Evolutionary conservation across 2,113 vertebrate genomes (phyloP), one percentile per base, ranked within the genome.

Genomic region (Sylvietta virens): DNA sequence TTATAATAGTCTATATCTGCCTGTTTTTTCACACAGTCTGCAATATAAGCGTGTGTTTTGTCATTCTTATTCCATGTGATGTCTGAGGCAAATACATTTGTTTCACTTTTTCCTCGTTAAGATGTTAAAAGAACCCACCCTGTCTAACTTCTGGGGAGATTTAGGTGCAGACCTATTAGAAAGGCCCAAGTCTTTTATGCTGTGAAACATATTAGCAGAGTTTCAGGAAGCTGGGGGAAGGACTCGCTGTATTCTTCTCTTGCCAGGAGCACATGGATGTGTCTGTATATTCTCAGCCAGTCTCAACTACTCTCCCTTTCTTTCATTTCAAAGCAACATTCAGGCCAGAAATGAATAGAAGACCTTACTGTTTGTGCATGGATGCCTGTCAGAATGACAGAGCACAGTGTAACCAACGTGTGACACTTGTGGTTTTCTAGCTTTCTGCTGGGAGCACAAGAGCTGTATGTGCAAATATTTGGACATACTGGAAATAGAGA

Each of bases 221-320:
- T 67, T 81, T 61, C 56, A 47, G 39, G 20, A 58, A 73, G 30
- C 9, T 39, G 15, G 9, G 13, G 13, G 5, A 82, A 62, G 50
- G 42, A 31, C 4, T 39, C 1, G 0, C 6, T 8, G 3, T 40
- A 22, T n/a, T 57, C 3, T 51, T 71, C 3, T 48, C 24, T 65
- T 86, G 11, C 22, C 35, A 50, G 60, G 24, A 57, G 6, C 28
- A 61, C 9, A 15, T 21, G 12, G 19, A 53, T 27, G 13, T 60
- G 17, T 12, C 17, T 39, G 3, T 33, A 21, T 51, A 35, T 81
- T 65, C 56, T 90, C 45, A 81, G 21, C 7, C 21, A n/a, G 39
- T n/a, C 23, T 30, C 37, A 74, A 17, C 8, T 39, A 11, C 4
- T 47, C 9, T 60, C 62, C 7, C 8, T 54, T 54, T 45, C 12